Conservation (phyloP, 2,888 invertebrate species). For the Tetramorium bicarinatum region DNA sequence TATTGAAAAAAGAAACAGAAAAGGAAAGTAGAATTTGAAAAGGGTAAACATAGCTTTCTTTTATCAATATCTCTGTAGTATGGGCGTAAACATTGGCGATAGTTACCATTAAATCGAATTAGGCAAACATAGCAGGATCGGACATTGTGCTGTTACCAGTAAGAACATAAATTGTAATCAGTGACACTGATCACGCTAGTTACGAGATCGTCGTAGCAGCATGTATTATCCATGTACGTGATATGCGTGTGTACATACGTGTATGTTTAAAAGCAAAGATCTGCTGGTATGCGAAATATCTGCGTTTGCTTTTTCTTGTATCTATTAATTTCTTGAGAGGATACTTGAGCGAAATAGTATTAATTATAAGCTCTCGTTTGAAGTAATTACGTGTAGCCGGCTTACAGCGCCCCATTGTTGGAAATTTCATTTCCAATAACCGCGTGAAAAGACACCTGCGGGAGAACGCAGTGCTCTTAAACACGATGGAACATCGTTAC, state of each 20-base stretch:
- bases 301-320: not conserved
- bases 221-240: not conserved
- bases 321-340: slow-evolving; percentile 1
- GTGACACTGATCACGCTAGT: slow-evolving; percentile 60
- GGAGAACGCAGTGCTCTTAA: not conserved
- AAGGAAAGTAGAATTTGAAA: not conserved
- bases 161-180: slow-evolving; percentile 75
- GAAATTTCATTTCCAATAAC: slow-evolving; percentile 49
- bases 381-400: slow-evolving; percentile 52
- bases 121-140: slow-evolving; percentile 36
- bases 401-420: slow-evolving; percentile 27
- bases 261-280: not conserved
- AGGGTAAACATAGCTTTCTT: slow-evolving; percentile 1
- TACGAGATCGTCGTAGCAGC: slow-evolving; percentile 25
- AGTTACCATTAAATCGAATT: slow-evolving; percentile 62
- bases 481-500: not conserved
- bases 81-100: slow-evolving; percentile 54
- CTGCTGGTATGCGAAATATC: not conserved
- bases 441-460: slow-evolving; percentile 27
- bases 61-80: slow-evolving; percentile 48
- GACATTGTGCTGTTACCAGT: slow-evolving; percentile 63
- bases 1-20: not conserved
- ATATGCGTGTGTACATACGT: not conserved
- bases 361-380: slow-evolving; percentile 46
- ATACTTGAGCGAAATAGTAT: slow-evolving; percentile 35